A percentile compares a stretch with the other conserved stretches of the same genome.
These are phyloP conservation scores for Synanceia verrucosa DNA, from an alignment of 2,797 vertebrate species.

Conservation along the genomic window DNA sequence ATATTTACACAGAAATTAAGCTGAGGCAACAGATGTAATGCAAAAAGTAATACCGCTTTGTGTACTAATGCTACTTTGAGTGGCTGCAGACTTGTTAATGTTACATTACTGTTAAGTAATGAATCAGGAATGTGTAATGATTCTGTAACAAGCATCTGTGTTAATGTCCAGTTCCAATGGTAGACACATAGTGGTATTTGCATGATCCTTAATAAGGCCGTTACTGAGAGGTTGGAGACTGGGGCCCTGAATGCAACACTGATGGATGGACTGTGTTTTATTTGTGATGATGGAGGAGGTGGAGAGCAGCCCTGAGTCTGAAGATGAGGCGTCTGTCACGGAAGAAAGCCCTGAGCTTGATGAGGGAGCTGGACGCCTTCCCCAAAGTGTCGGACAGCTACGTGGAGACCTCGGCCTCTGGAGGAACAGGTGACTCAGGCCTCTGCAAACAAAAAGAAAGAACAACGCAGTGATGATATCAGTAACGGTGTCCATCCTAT, in stretches of 20 bases:
- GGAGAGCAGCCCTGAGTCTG: slow-evolving; percentile 42
- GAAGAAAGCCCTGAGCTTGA: slow-evolving; percentile 93
- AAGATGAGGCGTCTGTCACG: slow-evolving; percentile 94
- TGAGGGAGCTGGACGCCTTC: slow-evolving; percentile 96
- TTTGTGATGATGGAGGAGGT: background rate
- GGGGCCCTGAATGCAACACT: background rate
- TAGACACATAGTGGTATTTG: no score
- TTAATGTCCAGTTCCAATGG: background rate
- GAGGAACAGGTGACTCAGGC: slow-evolving; percentile 89
- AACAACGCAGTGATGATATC: accelerated
- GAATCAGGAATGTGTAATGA: background rate
- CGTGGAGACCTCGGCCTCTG: slow-evolving; percentile 91
- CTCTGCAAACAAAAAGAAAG: background rate
- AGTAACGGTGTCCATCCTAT: background rate
- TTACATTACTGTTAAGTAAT: background rate
- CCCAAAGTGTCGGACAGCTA: slow-evolving; percentile 98
- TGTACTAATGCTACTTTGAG: background rate
- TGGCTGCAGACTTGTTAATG: background rate
- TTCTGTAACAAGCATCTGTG: background rate
- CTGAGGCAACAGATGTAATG: background rate
- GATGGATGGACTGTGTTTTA: background rate
- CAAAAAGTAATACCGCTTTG: background rate
- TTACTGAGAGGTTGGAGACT: background rate
- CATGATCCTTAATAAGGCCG: background rate
- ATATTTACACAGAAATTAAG: background rate